Evolutionary conservation across 2,888 invertebrate species (phyloP).

Genomic region (Dryobota labecula): DNA sequence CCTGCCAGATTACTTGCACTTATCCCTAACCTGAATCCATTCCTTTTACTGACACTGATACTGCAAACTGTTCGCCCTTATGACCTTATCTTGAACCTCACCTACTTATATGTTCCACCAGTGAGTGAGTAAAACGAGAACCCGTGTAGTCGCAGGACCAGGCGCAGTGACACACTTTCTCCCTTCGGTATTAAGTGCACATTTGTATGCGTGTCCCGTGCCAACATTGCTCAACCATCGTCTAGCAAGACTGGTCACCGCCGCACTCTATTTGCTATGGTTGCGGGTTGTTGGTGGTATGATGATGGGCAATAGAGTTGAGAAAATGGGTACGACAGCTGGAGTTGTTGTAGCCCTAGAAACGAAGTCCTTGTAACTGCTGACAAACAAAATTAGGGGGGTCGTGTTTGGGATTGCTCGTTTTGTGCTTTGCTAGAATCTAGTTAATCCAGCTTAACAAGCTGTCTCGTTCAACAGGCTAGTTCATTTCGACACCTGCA

Average conservation of each 20-base stretch:
- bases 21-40: too few relatives aligned
- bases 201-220: constrained; percentile 67
- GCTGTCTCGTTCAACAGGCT: neutral
- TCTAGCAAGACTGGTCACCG: constrained; percentile 43
- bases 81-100: constrained; percentile 8
- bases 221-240: constrained; percentile 60
- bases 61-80: neutral
- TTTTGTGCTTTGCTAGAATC: neutral
- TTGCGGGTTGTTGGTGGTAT: constrained; percentile 24
- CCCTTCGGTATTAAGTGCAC: constrained; percentile 60
- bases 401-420: neutral
- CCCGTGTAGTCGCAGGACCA: constrained; percentile 52
- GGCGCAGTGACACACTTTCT: constrained; percentile 72
- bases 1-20: neutral
- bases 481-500: too few relatives aligned
- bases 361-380: neutral
- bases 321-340: too few relatives aligned
- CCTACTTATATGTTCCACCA: neutral
- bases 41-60: too few relatives aligned
- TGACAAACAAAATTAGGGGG: neutral
- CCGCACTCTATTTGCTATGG: constrained; percentile 20
- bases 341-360: neutral
- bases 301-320: neutral
- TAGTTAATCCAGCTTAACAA: neutral
- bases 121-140: constrained; percentile 19